Percentiles rank a stretch among this genome's conserved stretches.
Conservation (phyloP, 2,888 invertebrate genomes). For the Bursaphelenchus okinawaensis region DNA sequence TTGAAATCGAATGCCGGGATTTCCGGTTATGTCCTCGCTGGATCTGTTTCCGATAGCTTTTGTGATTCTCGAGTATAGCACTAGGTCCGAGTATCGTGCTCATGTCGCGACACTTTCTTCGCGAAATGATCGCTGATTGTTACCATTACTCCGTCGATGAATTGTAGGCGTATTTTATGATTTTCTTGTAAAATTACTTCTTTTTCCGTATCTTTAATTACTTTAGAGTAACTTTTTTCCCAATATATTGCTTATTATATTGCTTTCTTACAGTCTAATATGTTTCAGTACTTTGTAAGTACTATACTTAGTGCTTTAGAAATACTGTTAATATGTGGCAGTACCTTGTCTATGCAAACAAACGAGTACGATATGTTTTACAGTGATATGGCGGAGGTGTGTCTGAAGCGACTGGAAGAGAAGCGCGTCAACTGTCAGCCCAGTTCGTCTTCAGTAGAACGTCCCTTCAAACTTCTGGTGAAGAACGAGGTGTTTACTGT, state of each 20-base stretch:
- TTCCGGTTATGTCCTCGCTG: neutral
- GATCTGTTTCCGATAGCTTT: neutral
- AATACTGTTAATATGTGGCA: too few relatives aligned
- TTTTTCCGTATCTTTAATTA: too few relatives aligned
- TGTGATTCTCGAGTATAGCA: neutral
- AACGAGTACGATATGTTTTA: neutral
- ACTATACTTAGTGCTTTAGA: too few relatives aligned
- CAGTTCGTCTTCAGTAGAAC: conserved; percentile 20
- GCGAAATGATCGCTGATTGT: conserved; percentile 12
- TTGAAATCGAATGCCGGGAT: neutral
- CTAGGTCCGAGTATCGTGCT: neutral
- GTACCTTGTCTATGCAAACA: too few relatives aligned
- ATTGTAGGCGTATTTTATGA: neutral
- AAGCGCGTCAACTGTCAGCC: neutral
- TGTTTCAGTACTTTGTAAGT: too few relatives aligned
- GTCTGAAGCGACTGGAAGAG: conserved; percentile 4
- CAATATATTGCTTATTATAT: too few relatives aligned
- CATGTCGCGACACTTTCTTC: neutral
- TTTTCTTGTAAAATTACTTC: neutral
- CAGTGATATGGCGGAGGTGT: conserved; percentile 6
- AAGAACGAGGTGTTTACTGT: conserved; percentile 29
- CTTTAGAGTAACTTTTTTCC: too few relatives aligned
- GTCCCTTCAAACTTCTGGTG: conserved; percentile 36
- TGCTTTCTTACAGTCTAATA: too few relatives aligned
- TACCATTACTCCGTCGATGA: conserved; percentile 7